Evolutionary conservation across 2,888 invertebrate genomes (phyloP).

Genomic region (Drosophila paracracens): DNA sequence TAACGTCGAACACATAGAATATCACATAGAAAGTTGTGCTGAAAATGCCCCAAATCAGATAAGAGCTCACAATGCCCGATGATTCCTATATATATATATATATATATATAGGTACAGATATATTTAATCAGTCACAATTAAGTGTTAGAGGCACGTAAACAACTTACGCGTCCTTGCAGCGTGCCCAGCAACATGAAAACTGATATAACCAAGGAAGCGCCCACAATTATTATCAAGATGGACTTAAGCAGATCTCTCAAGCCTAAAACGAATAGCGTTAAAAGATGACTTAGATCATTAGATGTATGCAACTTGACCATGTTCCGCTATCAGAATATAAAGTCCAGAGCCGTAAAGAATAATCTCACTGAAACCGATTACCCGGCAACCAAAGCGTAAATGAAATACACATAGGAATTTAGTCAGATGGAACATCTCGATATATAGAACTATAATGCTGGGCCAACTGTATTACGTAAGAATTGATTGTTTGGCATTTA

Average conservation of each 20-base stretch:
- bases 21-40: constrained; percentile 11
- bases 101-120: background rate
- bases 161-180: constrained; percentile 39
- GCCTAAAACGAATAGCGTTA: constrained; percentile 15
- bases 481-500: background rate
- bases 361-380: constrained; percentile 32
- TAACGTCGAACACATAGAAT: constrained; percentile 3
- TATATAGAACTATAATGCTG: background rate
- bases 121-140: background rate
- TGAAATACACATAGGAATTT: constrained; percentile 40
- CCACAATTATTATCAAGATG: constrained; percentile 35
- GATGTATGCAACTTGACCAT: constrained; percentile 23
- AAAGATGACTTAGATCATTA: background rate
- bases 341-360: constrained; percentile 12
- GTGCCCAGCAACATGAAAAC: constrained; percentile 37
- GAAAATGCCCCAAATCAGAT: constrained; percentile 45
- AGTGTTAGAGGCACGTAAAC: background rate
- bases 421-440: constrained; percentile 30
- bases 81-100: constrained; percentile 43
- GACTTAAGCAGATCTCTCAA: constrained; percentile 16
- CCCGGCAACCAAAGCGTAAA: constrained; percentile 40
- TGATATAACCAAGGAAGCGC: constrained; percentile 25
- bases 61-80: constrained; percentile 47
- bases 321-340: background rate
- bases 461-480: constrained; percentile 12